Conservation (phyloP, 92 coral and sea anemone genomes). For the Epizoanthus fatuus region DNA sequence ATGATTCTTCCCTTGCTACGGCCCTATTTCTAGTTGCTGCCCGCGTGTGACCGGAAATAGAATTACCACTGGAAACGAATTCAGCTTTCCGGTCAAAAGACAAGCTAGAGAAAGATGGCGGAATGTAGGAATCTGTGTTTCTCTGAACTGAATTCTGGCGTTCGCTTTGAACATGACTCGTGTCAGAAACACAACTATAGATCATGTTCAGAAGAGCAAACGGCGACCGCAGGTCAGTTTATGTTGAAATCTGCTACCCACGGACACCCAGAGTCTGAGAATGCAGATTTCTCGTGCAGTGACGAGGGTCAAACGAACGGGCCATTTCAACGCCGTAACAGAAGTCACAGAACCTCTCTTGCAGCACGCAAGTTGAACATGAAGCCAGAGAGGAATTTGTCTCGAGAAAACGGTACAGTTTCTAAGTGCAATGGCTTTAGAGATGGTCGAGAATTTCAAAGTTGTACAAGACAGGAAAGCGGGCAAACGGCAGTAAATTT, state of each 20-base stretch:
- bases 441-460: conserved; percentile 4
- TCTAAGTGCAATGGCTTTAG: background rate
- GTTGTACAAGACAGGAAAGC: background rate
- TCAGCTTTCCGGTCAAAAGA: background rate
- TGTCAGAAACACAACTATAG: background rate
- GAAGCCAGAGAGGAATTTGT: conserved; percentile 23
- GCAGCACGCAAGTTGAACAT: conserved; percentile 48
- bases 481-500: background rate
- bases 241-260: conserved; percentile 29
- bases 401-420: background rate
- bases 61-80: conserved; percentile 44
- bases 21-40: background rate
- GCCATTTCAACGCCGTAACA: conserved; percentile 48
- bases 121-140: conserved; percentile 19
- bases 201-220: conserved; percentile 23
- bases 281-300: conserved; percentile 10
- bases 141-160: conserved; percentile 7
- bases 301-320: conserved; percentile 27
- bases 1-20: too few species aligned
- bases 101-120: conserved; percentile 25
- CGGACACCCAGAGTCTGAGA: background rate
- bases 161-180: conserved; percentile 15
- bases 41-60: conserved; percentile 44
- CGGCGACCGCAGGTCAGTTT: conserved; percentile 33
- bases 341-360: conserved; percentile 31